Conservation (phyloP, 2,888 invertebrate genomes). For the Campoplex nolae region DNA sequence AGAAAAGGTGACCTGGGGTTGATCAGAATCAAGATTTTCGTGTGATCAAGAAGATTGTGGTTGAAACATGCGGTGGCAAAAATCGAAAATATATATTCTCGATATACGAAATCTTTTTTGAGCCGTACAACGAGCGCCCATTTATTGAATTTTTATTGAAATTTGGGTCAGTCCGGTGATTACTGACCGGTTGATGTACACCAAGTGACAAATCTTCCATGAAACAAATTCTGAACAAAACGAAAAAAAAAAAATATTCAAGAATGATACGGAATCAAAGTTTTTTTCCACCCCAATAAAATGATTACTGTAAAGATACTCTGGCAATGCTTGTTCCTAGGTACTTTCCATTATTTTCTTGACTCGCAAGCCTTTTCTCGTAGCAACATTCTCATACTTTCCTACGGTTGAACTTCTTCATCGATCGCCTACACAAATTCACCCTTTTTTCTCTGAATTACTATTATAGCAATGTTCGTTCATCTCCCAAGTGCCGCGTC, state of each 20-base stretch:
- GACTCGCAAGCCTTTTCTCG: background rate
- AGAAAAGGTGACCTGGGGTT: background rate
- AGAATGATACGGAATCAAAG: too few relatives aligned
- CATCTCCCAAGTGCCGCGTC: conserved; percentile 18
- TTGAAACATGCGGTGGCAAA: too few relatives aligned
- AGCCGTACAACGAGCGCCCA: too few relatives aligned
- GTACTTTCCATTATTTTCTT: background rate
- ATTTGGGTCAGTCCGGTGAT: too few relatives aligned
- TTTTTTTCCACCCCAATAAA: too few relatives aligned
- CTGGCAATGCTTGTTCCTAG: background rate
- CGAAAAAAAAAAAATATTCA: too few relatives aligned
- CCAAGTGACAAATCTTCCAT: too few relatives aligned
- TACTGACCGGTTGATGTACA: too few relatives aligned
- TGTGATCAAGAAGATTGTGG: background rate
- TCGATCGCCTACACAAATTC: background rate
- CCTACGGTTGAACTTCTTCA: background rate
- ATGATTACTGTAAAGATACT: background rate
- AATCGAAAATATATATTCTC: too few relatives aligned
- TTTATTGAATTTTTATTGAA: too few relatives aligned
- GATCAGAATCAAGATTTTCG: conserved; percentile 27
- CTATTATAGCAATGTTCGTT: background rate
- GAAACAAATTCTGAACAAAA: too few relatives aligned
- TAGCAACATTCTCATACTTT: background rate
- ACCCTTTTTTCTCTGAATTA: background rate
- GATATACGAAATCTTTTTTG: too few relatives aligned